Percentiles rank a stretch among this genome's conserved stretches.
Conservation (phyloP, 2,797 vertebrate species). For the Gastrophryne carolinensis region DNA sequence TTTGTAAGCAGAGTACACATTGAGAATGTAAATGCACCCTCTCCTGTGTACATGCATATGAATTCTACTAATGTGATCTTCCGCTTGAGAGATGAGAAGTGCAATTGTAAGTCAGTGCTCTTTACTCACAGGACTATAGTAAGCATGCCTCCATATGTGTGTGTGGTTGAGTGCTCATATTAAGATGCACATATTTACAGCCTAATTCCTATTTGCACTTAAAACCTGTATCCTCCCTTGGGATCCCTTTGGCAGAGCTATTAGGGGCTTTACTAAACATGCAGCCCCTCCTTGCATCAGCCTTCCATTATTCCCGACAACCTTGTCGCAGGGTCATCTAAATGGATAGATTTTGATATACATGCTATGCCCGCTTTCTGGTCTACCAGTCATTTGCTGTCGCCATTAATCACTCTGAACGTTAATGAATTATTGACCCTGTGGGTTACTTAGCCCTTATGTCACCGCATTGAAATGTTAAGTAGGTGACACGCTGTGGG, state of each 20-base stretch:
- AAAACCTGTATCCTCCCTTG: neutral
- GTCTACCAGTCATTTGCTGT: neutral
- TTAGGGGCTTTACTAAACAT: slow-evolving; percentile 29
- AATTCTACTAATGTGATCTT: slow-evolving; percentile 8
- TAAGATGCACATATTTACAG: neutral
- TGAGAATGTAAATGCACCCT: slow-evolving; percentile 16
- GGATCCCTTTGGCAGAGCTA: slow-evolving; percentile 7
- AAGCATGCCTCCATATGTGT: neutral
- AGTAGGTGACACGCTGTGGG: slow-evolving; percentile 12
- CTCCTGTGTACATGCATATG: slow-evolving; percentile 14
- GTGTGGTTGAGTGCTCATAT: slow-evolving; percentile 1
- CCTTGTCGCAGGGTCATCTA: slow-evolving; percentile 13
- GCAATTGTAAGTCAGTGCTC: neutral
- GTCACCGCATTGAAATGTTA: slow-evolving; percentile 32
- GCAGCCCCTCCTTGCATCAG: neutral
- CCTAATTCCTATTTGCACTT: slow-evolving; percentile 23
- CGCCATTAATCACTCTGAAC: slow-evolving; percentile 26
- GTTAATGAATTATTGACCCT: slow-evolving; percentile 46
- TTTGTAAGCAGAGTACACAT: neutral
- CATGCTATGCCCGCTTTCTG: neutral
- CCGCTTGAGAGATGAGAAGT: neutral
- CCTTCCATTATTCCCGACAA: slow-evolving; percentile 22
- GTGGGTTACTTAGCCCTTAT: slow-evolving; percentile 14
- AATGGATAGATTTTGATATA: slow-evolving; percentile 22
- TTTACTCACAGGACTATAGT: neutral